Evolutionary conservation across 2,888 invertebrate genomes (phyloP), one percentile per base, ranked within the genome.

Genomic region (Patella ulyssiponensis): DNA sequence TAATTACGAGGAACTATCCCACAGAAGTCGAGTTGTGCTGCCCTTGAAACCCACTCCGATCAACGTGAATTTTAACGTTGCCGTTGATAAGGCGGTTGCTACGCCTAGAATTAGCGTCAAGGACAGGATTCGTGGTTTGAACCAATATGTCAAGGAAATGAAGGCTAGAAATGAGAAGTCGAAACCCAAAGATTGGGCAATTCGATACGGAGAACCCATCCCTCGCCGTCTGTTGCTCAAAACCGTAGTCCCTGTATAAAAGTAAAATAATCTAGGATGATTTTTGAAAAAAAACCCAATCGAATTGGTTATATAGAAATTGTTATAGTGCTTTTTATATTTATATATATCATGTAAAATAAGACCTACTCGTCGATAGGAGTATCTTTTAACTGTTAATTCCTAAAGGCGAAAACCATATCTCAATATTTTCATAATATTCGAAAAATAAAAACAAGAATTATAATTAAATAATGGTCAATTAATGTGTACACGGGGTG

Each of bases 121-220:
- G 51, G 88, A 86, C 69, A 82, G 84, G 73, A 79, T 86, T 56
- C 78, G 87, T n/a, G 87, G 87, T 14, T 77, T 87, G 2, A 80
- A 79, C 71, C 84, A 84, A 44, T 75, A 86, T 33, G 84, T 86
- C 3, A 83, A 82, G 44, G 86, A 88, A 80, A 83, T 87, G 85
- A 82, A 84, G 71, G 82, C 81, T 54, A 78, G 78, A 20, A 86
- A 88, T 78, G 86, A 87, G 74, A 82, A 81, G 54, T 78, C 79
- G 11, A 86, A 84, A 75, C 87, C 87, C 51, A 79, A 80, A 23
- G 87, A 86, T 64, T 87, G 88, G 87, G 84, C 85, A 15, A 80
- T 83, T 7, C 87, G 87, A 64, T 88, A 88, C 72, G 88, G 88
- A 0, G 81, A 83, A 17, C 86, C 86, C 0, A 70, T 87, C 20